These are phyloP conservation scores for Branchinecta lynchi DNA, from an alignment of 1,140 invertebrate genomes.

Conservation along the genomic window DNA sequence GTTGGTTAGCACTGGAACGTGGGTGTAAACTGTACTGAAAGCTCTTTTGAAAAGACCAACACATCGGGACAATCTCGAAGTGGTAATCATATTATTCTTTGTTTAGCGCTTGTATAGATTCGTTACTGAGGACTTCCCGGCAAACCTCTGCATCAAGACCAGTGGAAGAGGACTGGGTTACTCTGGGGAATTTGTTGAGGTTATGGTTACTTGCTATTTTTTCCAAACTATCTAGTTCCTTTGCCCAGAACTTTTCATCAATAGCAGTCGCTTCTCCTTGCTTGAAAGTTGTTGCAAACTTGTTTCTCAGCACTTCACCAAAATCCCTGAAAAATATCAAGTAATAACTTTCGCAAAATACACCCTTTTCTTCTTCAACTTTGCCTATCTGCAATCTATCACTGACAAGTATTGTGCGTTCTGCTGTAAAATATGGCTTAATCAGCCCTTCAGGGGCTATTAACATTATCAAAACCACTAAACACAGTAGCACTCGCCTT, in stretches of 20 bases:
- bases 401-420: no score
- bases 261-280: constrained; percentile 37
- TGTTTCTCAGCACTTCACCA: constrained; percentile 50
- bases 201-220: constrained; percentile 51
- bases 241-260: constrained; percentile 43
- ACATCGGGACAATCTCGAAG: neutral
- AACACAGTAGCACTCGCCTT: no score
- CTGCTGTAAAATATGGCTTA: no score
- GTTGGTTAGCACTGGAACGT: constrained; percentile 52
- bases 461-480: no score
- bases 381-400: no score
- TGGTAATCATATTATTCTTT: constrained; percentile 21
- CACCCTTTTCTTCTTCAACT: no score
- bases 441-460: no score
- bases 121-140: constrained; percentile 47
- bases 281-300: constrained; percentile 46
- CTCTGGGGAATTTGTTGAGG: constrained; percentile 40
- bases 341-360: no score
- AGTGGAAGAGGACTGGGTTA: constrained; percentile 44
- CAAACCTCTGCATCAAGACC: constrained; percentile 53
- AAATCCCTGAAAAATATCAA: constrained; percentile 56
- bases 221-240: constrained; percentile 48
- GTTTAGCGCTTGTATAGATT: constrained; percentile 47
- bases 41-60: neutral
- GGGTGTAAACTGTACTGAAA: constrained; percentile 27